phyloP scores from a whole-genome alignment of 2,888 invertebrate genomes.

The Lasioglossum lativentre region DNA sequence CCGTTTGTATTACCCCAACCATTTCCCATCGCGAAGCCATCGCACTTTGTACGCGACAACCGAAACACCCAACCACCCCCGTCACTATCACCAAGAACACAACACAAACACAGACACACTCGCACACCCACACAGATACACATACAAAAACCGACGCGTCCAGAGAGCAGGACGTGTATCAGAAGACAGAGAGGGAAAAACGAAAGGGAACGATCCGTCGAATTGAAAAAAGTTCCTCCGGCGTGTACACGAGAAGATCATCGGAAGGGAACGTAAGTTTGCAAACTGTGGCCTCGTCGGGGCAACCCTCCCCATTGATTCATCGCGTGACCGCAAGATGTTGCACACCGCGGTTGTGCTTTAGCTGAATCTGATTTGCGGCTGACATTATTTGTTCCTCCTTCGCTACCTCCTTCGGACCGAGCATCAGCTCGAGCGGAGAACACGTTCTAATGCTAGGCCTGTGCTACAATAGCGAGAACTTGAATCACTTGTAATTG shows the following conservation, averaged over 20 bases:
- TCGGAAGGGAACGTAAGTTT: slow-evolving; percentile 3
- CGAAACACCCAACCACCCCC: slow-evolving; percentile 23
- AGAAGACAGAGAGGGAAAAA: slow-evolving; percentile 18
- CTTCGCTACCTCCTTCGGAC: too few species aligned
- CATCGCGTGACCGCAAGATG: background rate
- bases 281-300: slow-evolving; percentile 30
- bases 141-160: slow-evolving; percentile 41
- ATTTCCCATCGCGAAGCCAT: slow-evolving; percentile 45
- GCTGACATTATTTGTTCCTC: slow-evolving; percentile 8
- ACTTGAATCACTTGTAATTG: background rate
- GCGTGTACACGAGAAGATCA: background rate
- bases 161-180: background rate
- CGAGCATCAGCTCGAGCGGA: background rate
- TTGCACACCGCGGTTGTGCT: background rate
- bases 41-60: slow-evolving; percentile 42
- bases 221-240: slow-evolving; percentile 1
- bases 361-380: background rate
- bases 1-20: slow-evolving; percentile 34
- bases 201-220: slow-evolving; percentile 53
- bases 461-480: background rate
- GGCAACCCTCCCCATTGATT: slow-evolving; percentile 11
- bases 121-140: background rate
- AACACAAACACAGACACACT: background rate
- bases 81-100: slow-evolving; percentile 4
- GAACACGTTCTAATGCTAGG: background rate